Percentiles rank a stretch among this genome's conserved stretches.
Conservation (phyloP, 1,140 invertebrate species). For the Anastrepha ludens region DNA sequence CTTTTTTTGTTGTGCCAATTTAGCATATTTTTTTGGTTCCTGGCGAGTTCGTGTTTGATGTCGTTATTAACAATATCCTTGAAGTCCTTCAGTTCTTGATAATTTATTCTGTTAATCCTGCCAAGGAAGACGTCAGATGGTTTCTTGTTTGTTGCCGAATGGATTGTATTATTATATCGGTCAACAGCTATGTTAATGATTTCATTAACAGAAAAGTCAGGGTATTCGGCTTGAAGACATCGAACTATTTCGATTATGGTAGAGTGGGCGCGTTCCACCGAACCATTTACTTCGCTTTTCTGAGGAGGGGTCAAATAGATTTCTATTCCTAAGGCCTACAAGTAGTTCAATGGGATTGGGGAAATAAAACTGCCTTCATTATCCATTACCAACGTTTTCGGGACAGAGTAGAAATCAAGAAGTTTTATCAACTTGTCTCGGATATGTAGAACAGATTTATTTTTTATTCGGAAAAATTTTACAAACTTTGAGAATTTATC, state of each 20-base stretch:
- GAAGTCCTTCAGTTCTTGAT: neutral
- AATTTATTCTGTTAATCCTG: conserved; percentile 14
- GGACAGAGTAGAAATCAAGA: too few relatives aligned
- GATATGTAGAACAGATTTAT: too few relatives aligned
- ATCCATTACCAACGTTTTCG: too few relatives aligned
- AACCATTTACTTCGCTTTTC: conserved; percentile 53
- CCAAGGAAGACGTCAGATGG: conserved; percentile 26
- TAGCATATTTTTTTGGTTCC: conserved; percentile 13
- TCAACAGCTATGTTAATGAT: conserved; percentile 45
- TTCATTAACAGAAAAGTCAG: conserved; percentile 12
- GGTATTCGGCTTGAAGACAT: conserved; percentile 34
- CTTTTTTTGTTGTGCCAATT: neutral
- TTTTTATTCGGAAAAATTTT: too few relatives aligned
- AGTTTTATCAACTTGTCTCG: too few relatives aligned
- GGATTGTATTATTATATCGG: conserved; percentile 46
- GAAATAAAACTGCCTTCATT: too few relatives aligned
- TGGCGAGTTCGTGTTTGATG: neutral
- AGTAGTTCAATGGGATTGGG: too few relatives aligned
- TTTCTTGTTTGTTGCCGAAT: conserved; percentile 37
- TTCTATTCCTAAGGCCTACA: too few relatives aligned
- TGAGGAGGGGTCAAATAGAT: conserved; percentile 28
- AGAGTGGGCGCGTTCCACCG: conserved; percentile 52
- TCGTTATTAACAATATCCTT: conserved; percentile 19
- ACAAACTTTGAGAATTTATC: too few relatives aligned
- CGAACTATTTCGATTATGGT: conserved; percentile 55